Percentiles rank a stretch among this genome's conserved stretches.
phyloP scores from a whole-genome alignment of 1,140 invertebrate species.

The Pseudomyrmex sp. region DNA sequence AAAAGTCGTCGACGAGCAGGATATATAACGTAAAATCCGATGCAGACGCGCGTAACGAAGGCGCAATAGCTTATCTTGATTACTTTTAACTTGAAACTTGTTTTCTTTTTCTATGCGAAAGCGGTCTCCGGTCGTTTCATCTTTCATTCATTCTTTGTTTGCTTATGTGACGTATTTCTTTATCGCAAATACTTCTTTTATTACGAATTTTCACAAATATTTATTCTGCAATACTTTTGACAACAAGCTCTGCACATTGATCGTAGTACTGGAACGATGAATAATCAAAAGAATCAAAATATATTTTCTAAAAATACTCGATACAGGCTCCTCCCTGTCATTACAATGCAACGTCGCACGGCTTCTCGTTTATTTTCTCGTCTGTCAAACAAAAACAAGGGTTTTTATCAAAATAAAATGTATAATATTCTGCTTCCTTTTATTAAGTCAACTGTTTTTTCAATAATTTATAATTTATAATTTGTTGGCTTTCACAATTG shows the following conservation, averaged over 20 bases:
- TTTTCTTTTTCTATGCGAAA: constrained; percentile 43
- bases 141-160: constrained; percentile 27
- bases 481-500: background rate
- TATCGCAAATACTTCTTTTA: constrained; percentile 47
- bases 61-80: constrained; percentile 77
- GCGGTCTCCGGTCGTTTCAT: constrained; percentile 8
- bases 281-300: constrained; percentile 19
- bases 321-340: background rate
- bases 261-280: background rate
- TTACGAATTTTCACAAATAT: constrained; percentile 47
- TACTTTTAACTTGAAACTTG: constrained; percentile 75
- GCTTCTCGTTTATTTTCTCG: constrained; percentile 29
- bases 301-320: constrained; percentile 30
- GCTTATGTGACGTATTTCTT: constrained; percentile 49
- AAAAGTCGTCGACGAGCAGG: background rate
- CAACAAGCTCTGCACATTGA: constrained; percentile 47
- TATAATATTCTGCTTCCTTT: background rate
- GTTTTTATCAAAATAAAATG: background rate
- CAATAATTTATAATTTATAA: background rate
- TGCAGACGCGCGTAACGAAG: constrained; percentile 73
- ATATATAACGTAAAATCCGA: constrained; percentile 49
- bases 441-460: constrained; percentile 22
- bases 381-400: constrained; percentile 21
- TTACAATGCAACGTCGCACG: background rate
- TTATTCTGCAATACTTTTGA: constrained; percentile 34